Evolutionary conservation across 2,113 vertebrate species (phyloP).

Genomic region (Passerina amoena): DNA sequence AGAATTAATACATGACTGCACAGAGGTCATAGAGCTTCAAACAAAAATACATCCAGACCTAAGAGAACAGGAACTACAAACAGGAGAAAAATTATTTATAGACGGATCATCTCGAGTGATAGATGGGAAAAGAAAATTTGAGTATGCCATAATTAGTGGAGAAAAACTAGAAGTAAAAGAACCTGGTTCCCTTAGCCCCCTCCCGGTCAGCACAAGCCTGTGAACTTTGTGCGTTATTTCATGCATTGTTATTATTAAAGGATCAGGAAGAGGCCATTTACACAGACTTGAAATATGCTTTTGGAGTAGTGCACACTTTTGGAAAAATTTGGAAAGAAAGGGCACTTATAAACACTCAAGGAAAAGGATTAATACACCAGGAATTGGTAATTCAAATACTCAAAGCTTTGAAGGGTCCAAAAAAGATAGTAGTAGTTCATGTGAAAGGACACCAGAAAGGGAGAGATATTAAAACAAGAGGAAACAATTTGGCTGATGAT

Average conservation of each 20-base stretch:
- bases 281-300: background rate
- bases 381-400: background rate
- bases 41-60: background rate
- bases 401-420: too few relatives aligned
- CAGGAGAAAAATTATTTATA: background rate
- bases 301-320: background rate
- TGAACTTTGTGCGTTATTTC: background rate
- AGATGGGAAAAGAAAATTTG: background rate
- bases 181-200: background rate
- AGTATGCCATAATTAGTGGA: background rate
- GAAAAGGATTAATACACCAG: background rate
- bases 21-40: background rate
- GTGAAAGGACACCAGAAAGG: too few relatives aligned
- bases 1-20: background rate
- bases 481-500: background rate
- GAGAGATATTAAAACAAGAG: background rate
- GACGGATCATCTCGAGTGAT: background rate
- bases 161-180: background rate
- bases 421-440: too few relatives aligned
- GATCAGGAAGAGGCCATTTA: background rate
- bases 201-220: background rate
- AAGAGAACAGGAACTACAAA: background rate
- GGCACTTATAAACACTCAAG: background rate
- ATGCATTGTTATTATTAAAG: background rate
- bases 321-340: background rate